Base-by-base conservation (phyloP, 2,888 invertebrate genomes). In the Brachyptera putata region DNA sequence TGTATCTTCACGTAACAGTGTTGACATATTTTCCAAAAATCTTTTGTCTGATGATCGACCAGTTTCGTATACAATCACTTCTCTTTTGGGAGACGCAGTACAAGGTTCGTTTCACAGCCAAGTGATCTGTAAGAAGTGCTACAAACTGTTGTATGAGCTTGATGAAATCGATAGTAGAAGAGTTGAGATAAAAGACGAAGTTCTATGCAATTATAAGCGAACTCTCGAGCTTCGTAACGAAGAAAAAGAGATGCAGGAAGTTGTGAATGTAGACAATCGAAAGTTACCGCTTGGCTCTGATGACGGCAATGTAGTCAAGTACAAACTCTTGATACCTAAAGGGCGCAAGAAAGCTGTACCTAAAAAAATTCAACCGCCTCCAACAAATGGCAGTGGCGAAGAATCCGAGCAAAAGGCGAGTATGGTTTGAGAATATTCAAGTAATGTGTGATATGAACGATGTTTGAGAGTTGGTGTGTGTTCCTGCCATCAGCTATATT, bases 51-150 rank as follows among this genome's bases (percentile, higher is more conserved):
- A 71, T 7, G 74, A 75, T 9, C 74, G 73, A 61, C 70, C 73
- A 11, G 71, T 78, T 13, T 67, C 71, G 18, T 72, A 74, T 53
- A 72, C 76, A 9, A 75, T 83, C 63, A 74, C 75, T 53, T 70
- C 74, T 49, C 72, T 82, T 14, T 69, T 83, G 22, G 76, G 79
- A 50, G 74, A 71, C 58, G 75, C 78, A 1, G 67, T 87, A 1
- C 74, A 72, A 5, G 77, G 81, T 66, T 76, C 79, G 1, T 78
- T 78, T 0, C 83, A 84, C 57, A 70, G 70, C 61, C 67, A 67
- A 50, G 68, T 71, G 16, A 70, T 89, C 1, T 89, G 89, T 71
- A 84, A 82, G 69, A 86, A 85, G 67, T 89, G 89, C 70, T 81
- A 78, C 66, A 82, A 82, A 69, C 69, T 80, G 5, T 79, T 84